Conservation (phyloP, 2,888 invertebrate species). For the Fissipunctia ypsillon region DNA sequence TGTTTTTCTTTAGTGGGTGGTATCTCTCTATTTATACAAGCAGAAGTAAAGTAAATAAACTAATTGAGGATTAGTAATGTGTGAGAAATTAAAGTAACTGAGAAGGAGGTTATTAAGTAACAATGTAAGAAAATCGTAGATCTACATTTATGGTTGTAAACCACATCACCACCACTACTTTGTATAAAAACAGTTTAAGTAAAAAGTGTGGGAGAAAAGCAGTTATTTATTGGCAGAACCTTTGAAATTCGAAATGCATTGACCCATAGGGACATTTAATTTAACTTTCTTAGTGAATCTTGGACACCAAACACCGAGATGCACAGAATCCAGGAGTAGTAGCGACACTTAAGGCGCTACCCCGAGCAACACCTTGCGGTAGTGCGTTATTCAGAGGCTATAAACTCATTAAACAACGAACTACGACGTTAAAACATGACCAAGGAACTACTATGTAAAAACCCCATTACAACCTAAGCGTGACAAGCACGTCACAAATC, state of each 20-base stretch:
- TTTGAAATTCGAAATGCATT: background rate
- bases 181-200: constrained; percentile 13
- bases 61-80: constrained; percentile 58
- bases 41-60: constrained; percentile 59
- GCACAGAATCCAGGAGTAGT: too few species aligned
- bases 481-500: constrained; percentile 48
- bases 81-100: constrained; percentile 62
- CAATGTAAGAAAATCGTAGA: constrained; percentile 24
- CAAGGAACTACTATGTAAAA: background rate
- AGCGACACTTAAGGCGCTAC: too few species aligned
- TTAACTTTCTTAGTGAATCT: background rate
- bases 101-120: constrained; percentile 7
- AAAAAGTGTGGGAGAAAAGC: constrained; percentile 5
- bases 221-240: background rate
- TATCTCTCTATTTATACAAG: constrained; percentile 49
- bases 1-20: background rate
- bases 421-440: constrained; percentile 22
- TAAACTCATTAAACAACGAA: too few species aligned
- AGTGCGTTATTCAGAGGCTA: too few species aligned
- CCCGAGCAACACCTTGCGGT: too few species aligned
- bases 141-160: background rate
- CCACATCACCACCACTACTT: too few species aligned
- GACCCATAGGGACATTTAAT: background rate
- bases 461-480: constrained; percentile 30
- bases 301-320: background rate